Evolutionary conservation across 2,113 vertebrate species (phyloP).

Genomic region (Aegithalos caudatus): DNA sequence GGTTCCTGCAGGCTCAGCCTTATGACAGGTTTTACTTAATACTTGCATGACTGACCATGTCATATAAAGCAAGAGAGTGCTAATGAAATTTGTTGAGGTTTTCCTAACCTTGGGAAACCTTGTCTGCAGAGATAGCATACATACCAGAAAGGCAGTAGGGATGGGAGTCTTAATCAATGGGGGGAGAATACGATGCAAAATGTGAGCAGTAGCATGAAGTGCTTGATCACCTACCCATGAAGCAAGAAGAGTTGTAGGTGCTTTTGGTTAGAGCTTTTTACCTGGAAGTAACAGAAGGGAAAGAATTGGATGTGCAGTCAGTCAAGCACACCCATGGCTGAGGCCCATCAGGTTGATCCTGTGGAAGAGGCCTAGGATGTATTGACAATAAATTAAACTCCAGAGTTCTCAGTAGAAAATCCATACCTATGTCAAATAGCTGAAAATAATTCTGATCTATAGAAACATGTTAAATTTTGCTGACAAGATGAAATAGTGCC

Average conservation of each 20-base stretch:
- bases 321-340: neutral
- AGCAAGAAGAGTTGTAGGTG: neutral
- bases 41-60: neutral
- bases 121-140: neutral
- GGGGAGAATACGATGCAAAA: too few species aligned
- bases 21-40: neutral
- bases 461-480: neutral
- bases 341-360: neutral
- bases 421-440: neutral
- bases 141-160: neutral
- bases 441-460: neutral
- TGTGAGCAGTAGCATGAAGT: neutral
- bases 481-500: neutral
- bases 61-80: neutral
- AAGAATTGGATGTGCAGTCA: neutral
- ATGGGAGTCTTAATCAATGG: neutral
- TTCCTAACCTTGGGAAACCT: neutral
- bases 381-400: neutral
- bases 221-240: neutral
- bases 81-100: neutral
- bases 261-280: neutral
- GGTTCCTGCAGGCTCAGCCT: neutral
- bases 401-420: neutral
- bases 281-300: neutral
- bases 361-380: neutral